These are phyloP conservation scores for Hoplostethus atlanticus DNA, from an alignment of 2,797 vertebrate genomes.

Conservation along the genomic window DNA sequence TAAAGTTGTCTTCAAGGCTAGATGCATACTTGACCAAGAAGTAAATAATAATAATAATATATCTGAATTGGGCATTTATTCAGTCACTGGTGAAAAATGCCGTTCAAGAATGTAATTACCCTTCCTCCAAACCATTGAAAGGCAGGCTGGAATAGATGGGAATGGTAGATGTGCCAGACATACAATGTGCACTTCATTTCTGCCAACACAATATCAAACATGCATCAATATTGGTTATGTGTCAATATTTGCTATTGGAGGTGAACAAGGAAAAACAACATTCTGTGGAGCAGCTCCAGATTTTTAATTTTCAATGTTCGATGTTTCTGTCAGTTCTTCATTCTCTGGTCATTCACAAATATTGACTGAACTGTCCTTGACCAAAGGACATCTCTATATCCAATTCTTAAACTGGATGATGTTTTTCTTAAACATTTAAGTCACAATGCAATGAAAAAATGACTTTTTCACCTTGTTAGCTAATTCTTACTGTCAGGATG, in stretches of 20 bases:
- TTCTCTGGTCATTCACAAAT: too few species aligned
- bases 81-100: constrained; percentile 10
- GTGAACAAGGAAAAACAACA: background rate
- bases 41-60: constrained; percentile 19
- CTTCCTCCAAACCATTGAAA: constrained; percentile 31
- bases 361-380: too few species aligned
- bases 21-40: background rate
- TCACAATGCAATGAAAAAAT: too few species aligned
- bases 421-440: too few species aligned
- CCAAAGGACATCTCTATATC: too few species aligned
- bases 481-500: too few species aligned
- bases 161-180: constrained; percentile 31
- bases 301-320: background rate
- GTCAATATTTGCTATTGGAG: constrained; percentile 11
- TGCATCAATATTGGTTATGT: too few species aligned
- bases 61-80: constrained; percentile 18
- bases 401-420: too few species aligned
- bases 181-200: constrained; percentile 40
- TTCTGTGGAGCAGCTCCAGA: background rate
- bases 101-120: constrained; percentile 37
- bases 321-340: too few species aligned
- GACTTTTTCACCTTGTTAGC: too few species aligned
- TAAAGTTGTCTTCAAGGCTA: background rate
- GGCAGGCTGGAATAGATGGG: constrained; percentile 34
- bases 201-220: constrained; percentile 27